These are phyloP conservation scores for Aldabrachelys gigantea DNA, from an alignment of 2,113 vertebrate species.

Conservation along the genomic window DNA sequence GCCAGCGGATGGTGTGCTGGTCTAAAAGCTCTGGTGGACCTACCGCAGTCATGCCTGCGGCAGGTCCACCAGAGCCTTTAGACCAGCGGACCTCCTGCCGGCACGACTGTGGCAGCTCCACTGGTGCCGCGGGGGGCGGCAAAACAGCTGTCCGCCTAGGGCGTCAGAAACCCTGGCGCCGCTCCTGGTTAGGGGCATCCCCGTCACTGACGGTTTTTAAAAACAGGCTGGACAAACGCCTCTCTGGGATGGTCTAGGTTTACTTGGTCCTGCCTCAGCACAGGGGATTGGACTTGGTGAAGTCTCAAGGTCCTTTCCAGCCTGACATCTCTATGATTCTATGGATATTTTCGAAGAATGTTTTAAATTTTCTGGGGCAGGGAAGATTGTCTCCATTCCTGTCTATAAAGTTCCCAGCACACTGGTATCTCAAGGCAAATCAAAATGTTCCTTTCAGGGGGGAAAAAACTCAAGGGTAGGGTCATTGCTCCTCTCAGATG, in stretches of 20 bases:
- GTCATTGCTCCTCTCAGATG: background rate
- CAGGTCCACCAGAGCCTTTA: too few relatives aligned
- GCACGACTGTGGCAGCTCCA: too few relatives aligned
- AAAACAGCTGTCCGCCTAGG: too few relatives aligned
- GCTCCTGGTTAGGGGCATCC: too few relatives aligned
- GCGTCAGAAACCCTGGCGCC: too few relatives aligned
- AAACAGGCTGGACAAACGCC: too few relatives aligned
- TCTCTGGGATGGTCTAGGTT: background rate
- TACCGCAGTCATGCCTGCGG: too few relatives aligned
- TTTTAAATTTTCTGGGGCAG: background rate
- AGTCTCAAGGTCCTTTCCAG: background rate
- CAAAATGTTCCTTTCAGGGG: background rate
- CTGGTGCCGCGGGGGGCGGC: too few relatives aligned
- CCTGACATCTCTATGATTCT: background rate
- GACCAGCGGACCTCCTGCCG: too few relatives aligned
- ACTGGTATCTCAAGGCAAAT: background rate
- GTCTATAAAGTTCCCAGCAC: background rate
- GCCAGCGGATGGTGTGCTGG: too few relatives aligned
- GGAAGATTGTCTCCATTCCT: background rate
- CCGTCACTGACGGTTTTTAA: too few relatives aligned
- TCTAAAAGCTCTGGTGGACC: too few relatives aligned
- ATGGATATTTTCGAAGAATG: accelerated
- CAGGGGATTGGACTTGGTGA: background rate
- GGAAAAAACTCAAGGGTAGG: background rate
- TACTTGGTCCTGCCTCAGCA: background rate